Percentiles rank a stretch among this genome's conserved stretches.
These are phyloP conservation scores for Bradypus variegatus DNA, from an alignment of 2,797 vertebrate genomes.

Conservation along the genomic window DNA sequence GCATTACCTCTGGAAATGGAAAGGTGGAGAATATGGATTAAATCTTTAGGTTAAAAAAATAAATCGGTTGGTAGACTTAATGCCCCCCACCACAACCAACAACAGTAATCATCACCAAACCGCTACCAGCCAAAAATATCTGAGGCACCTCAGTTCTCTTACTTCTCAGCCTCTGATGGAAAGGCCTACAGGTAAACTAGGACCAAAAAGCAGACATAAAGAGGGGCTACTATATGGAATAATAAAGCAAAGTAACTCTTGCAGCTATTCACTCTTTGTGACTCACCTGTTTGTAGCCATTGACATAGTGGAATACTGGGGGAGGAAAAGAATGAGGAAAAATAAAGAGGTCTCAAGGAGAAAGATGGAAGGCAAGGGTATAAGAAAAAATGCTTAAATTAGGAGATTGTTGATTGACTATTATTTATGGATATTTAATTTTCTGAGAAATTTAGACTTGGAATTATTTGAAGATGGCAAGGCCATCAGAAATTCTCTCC, in stretches of 20 bases:
- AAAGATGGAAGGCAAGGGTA: not conserved
- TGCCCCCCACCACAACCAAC: not conserved
- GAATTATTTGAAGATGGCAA: not conserved
- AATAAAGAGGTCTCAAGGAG: not conserved
- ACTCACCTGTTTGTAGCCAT: not conserved
- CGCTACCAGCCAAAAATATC: not conserved
- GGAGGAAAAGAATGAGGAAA: too few species aligned
- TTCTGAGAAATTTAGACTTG: not conserved
- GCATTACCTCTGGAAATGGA: not conserved
- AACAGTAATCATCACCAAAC: too few species aligned
- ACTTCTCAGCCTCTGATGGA: not conserved
- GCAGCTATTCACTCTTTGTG: rapidly evolving
- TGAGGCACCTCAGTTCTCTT: too few species aligned
- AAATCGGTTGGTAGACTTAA: not conserved
- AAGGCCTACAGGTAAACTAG: rapidly evolving
- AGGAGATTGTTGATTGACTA: not conserved
- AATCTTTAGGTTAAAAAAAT: not conserved
- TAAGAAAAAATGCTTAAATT: not conserved
- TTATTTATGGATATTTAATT: not conserved
- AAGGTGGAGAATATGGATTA: not conserved
- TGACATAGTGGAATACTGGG: not conserved
- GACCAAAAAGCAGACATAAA: not conserved
- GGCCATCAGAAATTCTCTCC: not conserved
- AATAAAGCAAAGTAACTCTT: not conserved
- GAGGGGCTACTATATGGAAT: too few species aligned